Conservation (phyloP, 2,113 vertebrate genomes). For the Platysternon megacephalum region DNA sequence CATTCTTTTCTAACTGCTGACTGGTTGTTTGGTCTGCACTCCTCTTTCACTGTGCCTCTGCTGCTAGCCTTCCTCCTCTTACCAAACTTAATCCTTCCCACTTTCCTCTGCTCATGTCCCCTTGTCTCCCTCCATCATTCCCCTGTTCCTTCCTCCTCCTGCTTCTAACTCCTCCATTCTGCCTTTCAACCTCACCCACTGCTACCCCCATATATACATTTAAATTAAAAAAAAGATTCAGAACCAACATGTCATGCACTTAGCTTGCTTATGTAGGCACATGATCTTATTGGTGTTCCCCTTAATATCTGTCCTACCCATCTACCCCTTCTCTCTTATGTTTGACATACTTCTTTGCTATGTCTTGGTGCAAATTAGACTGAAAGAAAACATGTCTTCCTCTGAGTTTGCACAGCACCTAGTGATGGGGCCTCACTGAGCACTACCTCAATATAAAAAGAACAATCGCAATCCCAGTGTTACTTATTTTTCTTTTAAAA, state of each 20-base stretch:
- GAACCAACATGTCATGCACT: background rate
- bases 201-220: background rate
- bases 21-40: background rate
- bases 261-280: background rate
- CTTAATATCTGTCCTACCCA: background rate
- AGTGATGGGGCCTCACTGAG: background rate
- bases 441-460: background rate
- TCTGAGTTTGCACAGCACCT: background rate
- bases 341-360: background rate
- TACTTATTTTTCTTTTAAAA: background rate
- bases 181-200: background rate
- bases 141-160: background rate
- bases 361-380: background rate
- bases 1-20: background rate
- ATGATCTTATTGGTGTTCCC: background rate
- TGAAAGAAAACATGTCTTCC: background rate
- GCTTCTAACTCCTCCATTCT: background rate
- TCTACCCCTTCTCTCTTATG: background rate
- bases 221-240: background rate
- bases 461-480: background rate
- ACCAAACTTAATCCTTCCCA: background rate
- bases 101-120: background rate
- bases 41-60: background rate
- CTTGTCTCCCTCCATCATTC: background rate
- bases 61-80: background rate